Evolutionary conservation across 35 echinoderm and acorn worm genomes (phyloP), one percentile per base, ranked within the genome.

Genomic region (Apostichopus californicus): DNA sequence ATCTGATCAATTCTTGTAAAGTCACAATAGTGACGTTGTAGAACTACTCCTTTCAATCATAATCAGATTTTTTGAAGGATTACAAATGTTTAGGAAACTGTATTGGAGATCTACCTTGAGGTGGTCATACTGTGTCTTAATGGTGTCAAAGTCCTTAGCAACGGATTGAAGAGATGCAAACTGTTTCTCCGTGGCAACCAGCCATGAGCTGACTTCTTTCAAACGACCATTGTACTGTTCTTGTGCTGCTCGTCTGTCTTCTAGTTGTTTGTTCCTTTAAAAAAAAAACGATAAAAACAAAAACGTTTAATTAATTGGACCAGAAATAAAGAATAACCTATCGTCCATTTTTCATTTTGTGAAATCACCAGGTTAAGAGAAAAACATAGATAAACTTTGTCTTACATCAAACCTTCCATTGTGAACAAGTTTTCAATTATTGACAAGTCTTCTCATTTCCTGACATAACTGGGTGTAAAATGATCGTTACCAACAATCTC

Each of bases 61-160:
- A 12, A 1, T 0, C 17, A 46, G 20, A 78, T 9, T 5, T 24
- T 78, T 78, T 17, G 1, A 46, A 22, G 8, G 34, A 24, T 11
- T 17, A 46, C 77, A 78, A 78, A 78, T 24, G 4, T 46, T 24
- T 78, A 24, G 5, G 56, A 89, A 73, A 61, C 58, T 61, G 58
- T 8, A 9, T 12, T 61, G 12, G 12, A 12, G 54, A 55, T 65
- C 70, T 86, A 99, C 97, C 95, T 99, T 99, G 54, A 96, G 89
- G 91, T 99, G 95, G 78, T 99, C 97, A 83, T 94, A 93, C 86
- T 99, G 97, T 81, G 59, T 57, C 92, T 96, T 94, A 84, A 99
- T 95, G 77, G 66, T 90, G 8, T 93, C 95, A 34, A 99, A 56
- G 57, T 99, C 97, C 68, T 94, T 99, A 46, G 95, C 95, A 34